Percentiles rank a stretch among this genome's conserved stretches.
These are phyloP conservation scores for Brachionichthys hirsutus DNA, from an alignment of 2,113 vertebrate genomes.

Conservation along the genomic window DNA sequence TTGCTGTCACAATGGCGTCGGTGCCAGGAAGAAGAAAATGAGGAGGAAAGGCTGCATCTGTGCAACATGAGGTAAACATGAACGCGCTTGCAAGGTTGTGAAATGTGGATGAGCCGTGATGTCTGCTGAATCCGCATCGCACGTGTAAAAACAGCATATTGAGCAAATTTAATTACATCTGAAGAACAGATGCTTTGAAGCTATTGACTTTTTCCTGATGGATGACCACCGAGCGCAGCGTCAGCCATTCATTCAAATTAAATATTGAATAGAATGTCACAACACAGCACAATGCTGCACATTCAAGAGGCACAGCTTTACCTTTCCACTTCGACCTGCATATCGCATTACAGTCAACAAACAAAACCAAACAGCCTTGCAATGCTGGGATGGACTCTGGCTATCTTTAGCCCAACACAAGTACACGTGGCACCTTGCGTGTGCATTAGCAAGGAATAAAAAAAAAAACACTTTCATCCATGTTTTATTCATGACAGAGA, in stretches of 20 bases:
- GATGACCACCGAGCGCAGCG: neutral
- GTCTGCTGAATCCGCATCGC: conserved; percentile 2
- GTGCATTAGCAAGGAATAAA: conserved; percentile 58
- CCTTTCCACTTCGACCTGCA: conserved; percentile 11
- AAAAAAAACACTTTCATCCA: conserved; percentile 41
- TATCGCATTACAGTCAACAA: conserved; percentile 27
- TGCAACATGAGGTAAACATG: neutral
- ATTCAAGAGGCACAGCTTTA: neutral
- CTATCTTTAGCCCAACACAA: conserved; percentile 67
- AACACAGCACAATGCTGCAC: neutral
- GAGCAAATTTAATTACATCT: neutral
- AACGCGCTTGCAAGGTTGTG: conserved; percentile 12
- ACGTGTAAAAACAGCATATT: conserved; percentile 6
- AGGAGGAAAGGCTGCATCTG: conserved; percentile 21
- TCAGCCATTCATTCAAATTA: conserved; percentile 3
- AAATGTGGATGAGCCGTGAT: neutral
- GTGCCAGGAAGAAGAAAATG: neutral
- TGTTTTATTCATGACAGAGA: conserved; percentile 70
- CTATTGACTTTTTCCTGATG: neutral
- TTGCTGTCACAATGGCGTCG: neutral
- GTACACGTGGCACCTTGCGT: conserved; percentile 62
- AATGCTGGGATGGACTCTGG: conserved; percentile 18
- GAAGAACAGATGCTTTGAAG: neutral
- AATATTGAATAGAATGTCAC: neutral
- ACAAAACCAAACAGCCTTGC: conserved; percentile 30